Evolutionary conservation across 1,140 invertebrate species (phyloP).

Genomic region (fruit fly (Drosophila melanogaster)): Release_6_plus_ISO1_MT NT_033779.5:6987001-6987500

Average conservation of each 20-base stretch:
- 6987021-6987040: conserved; percentile 35
- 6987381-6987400: no score
- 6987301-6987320: no score
- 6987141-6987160: conserved; percentile 97
- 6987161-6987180: conserved; percentile 98
- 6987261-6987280: neutral
- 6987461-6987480: neutral
- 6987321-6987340: no score
- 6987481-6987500: neutral
- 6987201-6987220: conserved; percentile 86
- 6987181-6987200: conserved; percentile 95
- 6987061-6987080: conserved; percentile 21
- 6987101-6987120: conserved; percentile 88
- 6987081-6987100: conserved; percentile 73
- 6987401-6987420: no score
- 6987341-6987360: no score
- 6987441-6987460: neutral
- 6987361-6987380: no score
- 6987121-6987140: conserved; percentile 96
- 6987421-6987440: no score
- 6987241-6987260: neutral
- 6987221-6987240: conserved; percentile 53
- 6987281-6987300: no score
- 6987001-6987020: conserved; percentile 36
- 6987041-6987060: conserved; percentile 48